Evolutionary conservation across 2,888 invertebrate genomes (phyloP), one percentile per base, ranked within the genome.

Genomic region (Ochropacha duplaris): DNA sequence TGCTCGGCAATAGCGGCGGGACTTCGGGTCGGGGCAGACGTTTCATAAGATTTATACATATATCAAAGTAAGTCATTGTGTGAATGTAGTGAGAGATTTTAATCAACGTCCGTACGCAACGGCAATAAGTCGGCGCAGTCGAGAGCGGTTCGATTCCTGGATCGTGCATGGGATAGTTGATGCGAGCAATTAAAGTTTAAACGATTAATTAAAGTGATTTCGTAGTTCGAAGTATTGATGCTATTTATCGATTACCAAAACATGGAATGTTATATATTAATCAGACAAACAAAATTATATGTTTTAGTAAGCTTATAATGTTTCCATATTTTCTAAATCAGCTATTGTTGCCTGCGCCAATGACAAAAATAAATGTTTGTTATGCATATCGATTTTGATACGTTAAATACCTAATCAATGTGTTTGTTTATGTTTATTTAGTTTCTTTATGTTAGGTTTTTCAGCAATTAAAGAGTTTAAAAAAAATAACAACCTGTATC

Each of bases 51-150:
- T 92, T 90, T 90, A 90, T 87, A 91, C 85, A 87, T 90, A 88
- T 90, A 91, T 91, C 91, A 90, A 88, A 87, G 87, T 84, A 85
- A 84, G 84, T 79, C 87, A 88, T 88, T 90, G 89, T 89, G 85
- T 90, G 89, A 84, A 86, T 88, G 88, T 84, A 87, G 84, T 85
- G 84, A 84, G 85, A 90, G 92, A 92, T 92, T 90, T 92, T 92
- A 90, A 92, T 92, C 92, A 90, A 90, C 79, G 87, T 90, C 87
- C 78, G 78, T 81, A 74, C 70, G 76, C 76, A 70, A 70, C 58
- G 71, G 70, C 74, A 72, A 77, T 76, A 74, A 72, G 71, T 76
- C 71, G 70, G 62, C 31, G 55, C 57, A 54, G 49, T 56, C 59
- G 58, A 65, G 71, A 65, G 69, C 69, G 69, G 76, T 82, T 83